A percentile compares a stretch with the other conserved stretches of the same genome.
These are phyloP conservation scores for Synaphobranchus kaupii DNA, from an alignment of 2,797 vertebrate species.

Conservation along the genomic window DNA sequence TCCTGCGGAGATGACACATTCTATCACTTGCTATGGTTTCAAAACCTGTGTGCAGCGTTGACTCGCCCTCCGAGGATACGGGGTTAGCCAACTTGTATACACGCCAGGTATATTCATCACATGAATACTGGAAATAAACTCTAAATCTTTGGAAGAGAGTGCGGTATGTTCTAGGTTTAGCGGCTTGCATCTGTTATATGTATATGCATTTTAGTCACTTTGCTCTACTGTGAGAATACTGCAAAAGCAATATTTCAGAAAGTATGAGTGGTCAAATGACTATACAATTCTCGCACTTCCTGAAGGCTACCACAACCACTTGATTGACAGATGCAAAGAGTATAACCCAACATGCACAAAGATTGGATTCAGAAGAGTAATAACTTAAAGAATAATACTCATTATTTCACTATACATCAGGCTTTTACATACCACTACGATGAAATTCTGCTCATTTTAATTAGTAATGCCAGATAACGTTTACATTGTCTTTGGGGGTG, in stretches of 20 bases:
- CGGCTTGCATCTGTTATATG: neutral
- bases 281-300: slow-evolving; percentile 44
- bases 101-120: neutral
- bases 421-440: neutral
- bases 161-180: neutral
- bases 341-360: neutral
- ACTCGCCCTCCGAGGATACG: neutral
- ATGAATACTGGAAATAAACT: neutral
- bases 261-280: neutral
- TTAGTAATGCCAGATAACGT: neutral
- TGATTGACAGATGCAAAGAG: neutral
- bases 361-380: neutral
- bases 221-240: neutral
- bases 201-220: neutral
- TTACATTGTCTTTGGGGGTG: neutral
- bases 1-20: neutral
- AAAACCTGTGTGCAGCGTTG: neutral
- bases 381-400: neutral
- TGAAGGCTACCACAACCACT: slow-evolving; percentile 29
- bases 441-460: neutral
- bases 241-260: slow-evolving; percentile 1
- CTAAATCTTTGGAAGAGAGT: neutral
- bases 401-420: neutral
- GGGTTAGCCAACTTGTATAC: neutral
- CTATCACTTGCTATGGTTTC: neutral